phyloP scores from a whole-genome alignment of 2,113 vertebrate genomes.

The Myanophis thanlyinensis region DNA sequence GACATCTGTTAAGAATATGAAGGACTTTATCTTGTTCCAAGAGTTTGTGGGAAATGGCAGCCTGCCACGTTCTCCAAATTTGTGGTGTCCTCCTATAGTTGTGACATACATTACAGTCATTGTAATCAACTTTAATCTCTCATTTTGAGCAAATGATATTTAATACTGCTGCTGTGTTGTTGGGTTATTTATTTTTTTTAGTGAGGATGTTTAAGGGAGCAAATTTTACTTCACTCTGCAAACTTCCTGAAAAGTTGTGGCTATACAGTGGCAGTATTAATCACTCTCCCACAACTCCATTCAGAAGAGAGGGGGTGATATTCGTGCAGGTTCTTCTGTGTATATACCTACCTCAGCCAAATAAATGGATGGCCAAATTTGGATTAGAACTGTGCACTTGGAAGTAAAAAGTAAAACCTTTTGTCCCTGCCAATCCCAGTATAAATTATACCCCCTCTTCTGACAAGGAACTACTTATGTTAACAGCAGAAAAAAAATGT shows the following conservation, averaged over 20 bases:
- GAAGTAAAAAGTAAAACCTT: not conserved
- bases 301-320: not conserved
- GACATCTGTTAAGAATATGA: constrained; percentile 73
- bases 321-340: not conserved
- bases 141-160: not conserved
- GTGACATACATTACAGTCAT: constrained; percentile 56
- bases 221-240: not conserved
- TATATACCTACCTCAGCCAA: not conserved
- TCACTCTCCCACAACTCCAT: not conserved
- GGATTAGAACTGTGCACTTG: not conserved
- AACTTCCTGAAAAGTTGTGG: not conserved
- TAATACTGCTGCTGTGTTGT: not conserved
- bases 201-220: not conserved
- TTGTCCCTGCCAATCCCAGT: not conserved
- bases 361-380: not conserved
- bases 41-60: constrained; percentile 64
- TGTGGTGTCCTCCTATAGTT: constrained; percentile 61
- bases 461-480: not conserved
- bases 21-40: constrained; percentile 72
- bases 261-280: not conserved
- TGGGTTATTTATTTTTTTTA: not conserved
- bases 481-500: not conserved
- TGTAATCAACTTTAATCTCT: constrained; percentile 42
- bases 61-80: constrained; percentile 56
- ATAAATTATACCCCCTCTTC: not conserved